Evolutionary conservation across 2,113 vertebrate species (phyloP), one percentile per base, ranked within the genome.

Genomic region (Triplophysa dalaica): DNA sequence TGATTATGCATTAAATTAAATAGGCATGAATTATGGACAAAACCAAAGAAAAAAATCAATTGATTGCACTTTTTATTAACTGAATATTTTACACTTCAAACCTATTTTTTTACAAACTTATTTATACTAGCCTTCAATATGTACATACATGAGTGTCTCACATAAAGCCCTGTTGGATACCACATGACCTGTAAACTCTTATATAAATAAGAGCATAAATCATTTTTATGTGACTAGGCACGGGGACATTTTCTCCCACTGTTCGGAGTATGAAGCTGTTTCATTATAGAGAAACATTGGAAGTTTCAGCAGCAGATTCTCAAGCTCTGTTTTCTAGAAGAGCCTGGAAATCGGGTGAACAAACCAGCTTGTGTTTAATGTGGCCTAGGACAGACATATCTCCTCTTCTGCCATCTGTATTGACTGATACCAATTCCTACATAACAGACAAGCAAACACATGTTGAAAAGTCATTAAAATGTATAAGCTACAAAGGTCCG

Each of bases 321-420:
- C 92, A 95, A 67, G 92, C 92, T 70, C 90, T 92, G 83, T 94
- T 92, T 83, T 95, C 93, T 86, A 99, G 90, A 12, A 99, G 91
- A 33, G 94, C 90, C 83, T 96, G 94, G 14, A 99, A 99, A 79
- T 99, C 94, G 0, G 98, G 98, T 5, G 97, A 96, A 13, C 98
- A 99, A 45, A 99, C 96, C 77, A 99, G 93, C 87, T 98, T 98
- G 92, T 98, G 96, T 89, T 94, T 92, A 75, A 99, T 80, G 0
- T 98, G 97, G 78, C 98, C 98, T 70, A 99, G 89, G 50, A 99
- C 94, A 0, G 95, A 95, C 92, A 98, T 87, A 80, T 98, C 95
- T 0, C 97, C 98, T 0, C 89, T 93, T 26, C 94, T 92, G 78
- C 89, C 93, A 77, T 98, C 97, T 1, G 95, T 90, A 45, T 93